Percentiles rank a stretch among this genome's conserved stretches.
These are phyloP conservation scores for Drosophila glabriapex DNA, from an alignment of 2,888 invertebrate genomes.

Conservation along the genomic window DNA sequence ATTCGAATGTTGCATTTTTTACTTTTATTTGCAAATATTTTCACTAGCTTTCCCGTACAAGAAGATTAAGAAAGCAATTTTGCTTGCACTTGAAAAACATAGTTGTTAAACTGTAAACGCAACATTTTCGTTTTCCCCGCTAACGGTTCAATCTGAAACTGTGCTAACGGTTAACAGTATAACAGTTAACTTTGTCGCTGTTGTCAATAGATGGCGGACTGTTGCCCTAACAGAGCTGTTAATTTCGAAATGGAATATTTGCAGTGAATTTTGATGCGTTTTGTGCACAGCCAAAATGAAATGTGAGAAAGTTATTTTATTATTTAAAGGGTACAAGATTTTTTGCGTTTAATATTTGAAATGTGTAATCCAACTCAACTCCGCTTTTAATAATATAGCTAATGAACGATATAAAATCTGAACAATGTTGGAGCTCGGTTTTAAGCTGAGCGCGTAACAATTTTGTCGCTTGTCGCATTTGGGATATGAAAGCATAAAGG, in stretches of 20 bases:
- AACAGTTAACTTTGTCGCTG: slow-evolving; percentile 36
- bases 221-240: slow-evolving; percentile 31
- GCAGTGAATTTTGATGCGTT: background rate
- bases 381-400: slow-evolving; percentile 2
- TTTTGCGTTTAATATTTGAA: slow-evolving; percentile 5
- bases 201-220: slow-evolving; percentile 31
- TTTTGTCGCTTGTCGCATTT: slow-evolving; percentile 32
- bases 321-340: background rate
- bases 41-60: background rate
- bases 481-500: slow-evolving; percentile 14
- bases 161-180: slow-evolving; percentile 75
- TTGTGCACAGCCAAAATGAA: background rate
- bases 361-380: background rate
- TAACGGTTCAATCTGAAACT: slow-evolving; percentile 52
- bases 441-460: slow-evolving; percentile 8
- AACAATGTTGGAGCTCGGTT: slow-evolving; percentile 11
- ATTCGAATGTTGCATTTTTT: background rate
- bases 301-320: slow-evolving; percentile 1
- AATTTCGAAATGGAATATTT: background rate
- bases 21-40: background rate
- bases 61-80: background rate
- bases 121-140: slow-evolving; percentile 40
- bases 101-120: slow-evolving; percentile 19
- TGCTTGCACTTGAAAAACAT: background rate
- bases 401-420: slow-evolving; percentile 8